Percentiles rank a stretch among this genome's conserved stretches.
These are phyloP conservation scores for Cryptotis parvus DNA, from an alignment of 2,113 vertebrate genomes.

Conservation along the genomic window DNA sequence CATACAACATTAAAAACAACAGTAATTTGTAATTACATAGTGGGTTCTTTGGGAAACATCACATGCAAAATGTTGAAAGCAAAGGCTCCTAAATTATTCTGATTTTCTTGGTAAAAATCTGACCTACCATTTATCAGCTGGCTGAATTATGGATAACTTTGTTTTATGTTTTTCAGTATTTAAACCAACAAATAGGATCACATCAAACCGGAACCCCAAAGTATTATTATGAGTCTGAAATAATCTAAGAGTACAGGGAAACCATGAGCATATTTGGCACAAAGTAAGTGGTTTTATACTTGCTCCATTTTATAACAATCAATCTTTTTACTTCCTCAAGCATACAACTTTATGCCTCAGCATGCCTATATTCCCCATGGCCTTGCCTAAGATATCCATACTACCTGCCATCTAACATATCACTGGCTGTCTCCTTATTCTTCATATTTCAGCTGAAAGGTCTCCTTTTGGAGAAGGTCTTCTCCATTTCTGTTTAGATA, in stretches of 20 bases:
- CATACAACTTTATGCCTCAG: neutral
- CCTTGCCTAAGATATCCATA: neutral
- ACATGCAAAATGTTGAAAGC: neutral
- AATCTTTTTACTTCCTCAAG: neutral
- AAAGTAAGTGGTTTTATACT: neutral
- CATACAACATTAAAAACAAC: neutral
- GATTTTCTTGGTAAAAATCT: neutral
- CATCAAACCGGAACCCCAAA: neutral
- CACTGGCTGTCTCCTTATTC: neutral
- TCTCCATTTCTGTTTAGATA: neutral
- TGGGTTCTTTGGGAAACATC: neutral
- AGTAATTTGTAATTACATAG: neutral
- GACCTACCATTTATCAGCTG: neutral
- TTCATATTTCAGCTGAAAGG: neutral
- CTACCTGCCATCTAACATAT: neutral
- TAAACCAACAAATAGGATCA: neutral
- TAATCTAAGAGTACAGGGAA: neutral
- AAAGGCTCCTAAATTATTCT: neutral
- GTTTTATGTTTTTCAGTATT: neutral
- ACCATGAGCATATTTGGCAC: neutral
- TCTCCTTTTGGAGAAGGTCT: neutral
- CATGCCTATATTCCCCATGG: neutral
- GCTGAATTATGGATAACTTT: neutral
- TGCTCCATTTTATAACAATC: neutral
- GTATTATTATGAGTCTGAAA: neutral